Conservation (phyloP, 2,113 vertebrate species). For the Ginglymostoma cirratum region DNA sequence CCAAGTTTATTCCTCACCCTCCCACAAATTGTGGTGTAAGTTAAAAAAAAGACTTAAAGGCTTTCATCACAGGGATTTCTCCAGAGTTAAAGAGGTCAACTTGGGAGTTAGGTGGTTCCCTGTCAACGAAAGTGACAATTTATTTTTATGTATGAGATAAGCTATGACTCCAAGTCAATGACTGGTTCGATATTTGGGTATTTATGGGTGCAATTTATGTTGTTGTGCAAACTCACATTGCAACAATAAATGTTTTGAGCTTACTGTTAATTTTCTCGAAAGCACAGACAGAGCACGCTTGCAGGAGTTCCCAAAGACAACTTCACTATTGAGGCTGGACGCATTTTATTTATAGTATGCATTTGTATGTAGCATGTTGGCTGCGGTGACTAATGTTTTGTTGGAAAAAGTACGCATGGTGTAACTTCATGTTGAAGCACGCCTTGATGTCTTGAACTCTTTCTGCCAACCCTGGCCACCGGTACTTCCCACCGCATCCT, state of each 20-base stretch:
- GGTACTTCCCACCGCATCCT: background rate
- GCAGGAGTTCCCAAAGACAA: background rate
- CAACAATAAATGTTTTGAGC: background rate
- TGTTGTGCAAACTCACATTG: background rate
- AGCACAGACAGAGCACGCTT: background rate
- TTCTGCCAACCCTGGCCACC: background rate
- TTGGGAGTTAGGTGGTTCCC: background rate
- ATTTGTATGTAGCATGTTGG: background rate
- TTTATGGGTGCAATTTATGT: background rate
- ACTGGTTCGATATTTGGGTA: background rate
- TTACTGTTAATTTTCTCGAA: background rate
- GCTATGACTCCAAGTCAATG: too few species aligned
- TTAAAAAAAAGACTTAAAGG: too few species aligned
- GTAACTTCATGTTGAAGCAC: background rate
- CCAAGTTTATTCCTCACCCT: too few species aligned
- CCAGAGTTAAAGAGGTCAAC: background rate
- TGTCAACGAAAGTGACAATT: background rate
- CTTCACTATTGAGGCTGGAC: background rate
- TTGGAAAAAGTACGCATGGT: background rate
- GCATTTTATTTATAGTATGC: background rate
- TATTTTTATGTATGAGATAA: background rate
- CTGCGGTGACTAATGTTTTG: background rate
- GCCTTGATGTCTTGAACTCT: background rate
- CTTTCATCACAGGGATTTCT: background rate
- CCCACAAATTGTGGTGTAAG: too few species aligned